Evolutionary conservation across 2,797 vertebrate genomes (phyloP).

Genomic region (Aselliscus stoliczkanus): DNA sequence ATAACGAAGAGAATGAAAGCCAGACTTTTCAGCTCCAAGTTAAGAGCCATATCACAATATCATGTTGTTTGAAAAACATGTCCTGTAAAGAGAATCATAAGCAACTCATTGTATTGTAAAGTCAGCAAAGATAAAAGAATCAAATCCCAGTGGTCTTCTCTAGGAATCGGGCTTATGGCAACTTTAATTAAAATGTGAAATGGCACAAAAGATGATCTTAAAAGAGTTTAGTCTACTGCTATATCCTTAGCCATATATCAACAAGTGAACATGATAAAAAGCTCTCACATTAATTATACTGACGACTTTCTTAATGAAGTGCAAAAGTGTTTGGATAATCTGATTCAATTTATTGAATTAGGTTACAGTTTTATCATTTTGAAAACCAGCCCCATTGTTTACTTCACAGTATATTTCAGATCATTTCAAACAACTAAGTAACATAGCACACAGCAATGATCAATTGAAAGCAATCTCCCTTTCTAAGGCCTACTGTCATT

Average conservation of each 20-base stretch:
- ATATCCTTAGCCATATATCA: slow-evolving; percentile 61
- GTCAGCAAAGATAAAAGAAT: slow-evolving; percentile 12
- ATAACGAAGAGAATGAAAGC: not conserved
- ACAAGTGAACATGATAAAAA: slow-evolving; percentile 65
- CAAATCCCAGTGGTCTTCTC: slow-evolving; percentile 6
- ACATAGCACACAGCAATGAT: slow-evolving; percentile 33
- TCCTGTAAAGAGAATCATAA: slow-evolving; percentile 6
- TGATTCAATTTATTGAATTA: slow-evolving; percentile 72
- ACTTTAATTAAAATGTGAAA: slow-evolving; percentile 59
- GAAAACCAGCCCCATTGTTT: slow-evolving; percentile 66
- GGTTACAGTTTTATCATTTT: slow-evolving; percentile 66
- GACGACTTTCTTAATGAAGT: slow-evolving; percentile 72
- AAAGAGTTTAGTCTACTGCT: slow-evolving; percentile 46
- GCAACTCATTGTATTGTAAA: not conserved
- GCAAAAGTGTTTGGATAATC: slow-evolving; percentile 72
- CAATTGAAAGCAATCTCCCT: slow-evolving; percentile 42
- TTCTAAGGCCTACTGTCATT: not conserved
- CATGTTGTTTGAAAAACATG: not conserved
- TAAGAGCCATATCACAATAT: not conserved
- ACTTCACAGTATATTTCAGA: slow-evolving; percentile 51
- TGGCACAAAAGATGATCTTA: slow-evolving; percentile 56
- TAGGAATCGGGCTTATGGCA: slow-evolving; percentile 12
- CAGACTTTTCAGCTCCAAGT: not conserved
- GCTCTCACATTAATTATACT: slow-evolving; percentile 70
- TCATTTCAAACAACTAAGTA: slow-evolving; percentile 62